These are phyloP conservation scores for Brachionus koreanus DNA, from an alignment of 1,140 invertebrate species.

Conservation along the genomic window DNA sequence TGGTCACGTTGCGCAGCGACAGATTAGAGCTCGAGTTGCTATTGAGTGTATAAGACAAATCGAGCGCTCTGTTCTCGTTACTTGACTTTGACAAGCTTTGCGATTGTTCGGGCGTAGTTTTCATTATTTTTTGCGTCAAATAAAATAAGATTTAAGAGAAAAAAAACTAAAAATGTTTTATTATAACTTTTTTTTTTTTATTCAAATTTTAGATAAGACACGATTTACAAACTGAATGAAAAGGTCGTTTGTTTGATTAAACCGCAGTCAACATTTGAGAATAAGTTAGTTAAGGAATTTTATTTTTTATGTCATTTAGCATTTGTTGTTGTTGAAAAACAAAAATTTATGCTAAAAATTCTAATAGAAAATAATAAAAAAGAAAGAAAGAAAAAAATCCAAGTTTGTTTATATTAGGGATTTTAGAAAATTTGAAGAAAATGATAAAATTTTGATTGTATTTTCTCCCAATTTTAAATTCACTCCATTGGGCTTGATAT, in stretches of 20 bases:
- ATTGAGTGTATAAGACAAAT: not conserved
- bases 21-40: conserved; percentile 2
- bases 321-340: not conserved
- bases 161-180: not conserved
- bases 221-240: not conserved
- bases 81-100: not conserved
- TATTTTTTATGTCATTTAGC: not conserved
- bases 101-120: not conserved
- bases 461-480: conserved; percentile 15
- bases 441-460: conserved; percentile 33
- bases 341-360: not conserved
- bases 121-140: not conserved
- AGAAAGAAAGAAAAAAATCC: not conserved
- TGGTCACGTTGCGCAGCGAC: not conserved
- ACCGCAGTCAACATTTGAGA: conserved; percentile 17
- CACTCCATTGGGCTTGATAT: not conserved
- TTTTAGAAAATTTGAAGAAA: conserved; percentile 14
- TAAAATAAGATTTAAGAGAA: not conserved
- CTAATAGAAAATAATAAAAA: too few relatives aligned
- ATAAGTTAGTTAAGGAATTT: not conserved
- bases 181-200: not conserved
- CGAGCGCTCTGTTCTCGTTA: not conserved
- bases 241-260: conserved; percentile 31
- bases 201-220: not conserved
- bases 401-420: conserved; percentile 27